These are phyloP conservation scores for Proterorhinus semilunaris DNA, from an alignment of 2,113 vertebrate species.

Conservation along the genomic window DNA sequence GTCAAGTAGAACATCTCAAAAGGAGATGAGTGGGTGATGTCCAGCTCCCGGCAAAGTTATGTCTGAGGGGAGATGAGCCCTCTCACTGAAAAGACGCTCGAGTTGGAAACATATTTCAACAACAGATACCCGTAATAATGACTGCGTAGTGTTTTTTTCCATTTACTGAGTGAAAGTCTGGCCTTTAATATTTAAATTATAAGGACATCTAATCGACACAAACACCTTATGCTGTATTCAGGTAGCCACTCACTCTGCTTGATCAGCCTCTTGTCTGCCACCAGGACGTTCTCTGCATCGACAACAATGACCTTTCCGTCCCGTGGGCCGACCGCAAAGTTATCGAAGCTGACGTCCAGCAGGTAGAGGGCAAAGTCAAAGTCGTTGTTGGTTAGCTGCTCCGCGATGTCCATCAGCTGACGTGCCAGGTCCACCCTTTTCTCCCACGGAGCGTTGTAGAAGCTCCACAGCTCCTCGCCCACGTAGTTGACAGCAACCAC, in stretches of 20 bases:
- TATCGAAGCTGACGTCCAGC: conserved; percentile 98
- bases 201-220: too few species aligned
- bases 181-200: too few species aligned
- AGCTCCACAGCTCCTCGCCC: conserved; percentile 98
- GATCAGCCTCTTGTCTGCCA: conserved; percentile 95
- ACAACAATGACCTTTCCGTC: conserved; percentile 98
- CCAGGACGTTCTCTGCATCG: conserved; percentile 98
- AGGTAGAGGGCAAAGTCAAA: conserved; percentile 99
- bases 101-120: too few species aligned
- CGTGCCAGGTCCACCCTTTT: conserved; percentile 94
- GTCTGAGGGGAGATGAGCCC: too few species aligned
- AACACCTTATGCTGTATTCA: neutral
- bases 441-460: conserved; percentile 94
- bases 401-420: conserved; percentile 97
- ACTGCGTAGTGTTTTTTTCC: too few species aligned
- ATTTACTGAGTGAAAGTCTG: too few species aligned
- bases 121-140: too few species aligned
- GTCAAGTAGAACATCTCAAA: too few species aligned
- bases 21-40: too few species aligned
- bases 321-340: conserved; percentile 95
- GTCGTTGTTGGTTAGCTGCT: conserved; percentile 98
- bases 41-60: too few species aligned
- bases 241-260: conserved; percentile 89
- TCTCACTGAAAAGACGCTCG: too few species aligned
- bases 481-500: conserved; percentile 98